Evolutionary conservation across 2,113 vertebrate genomes (phyloP).

Genomic region (Marcusenius ussheri): DNA sequence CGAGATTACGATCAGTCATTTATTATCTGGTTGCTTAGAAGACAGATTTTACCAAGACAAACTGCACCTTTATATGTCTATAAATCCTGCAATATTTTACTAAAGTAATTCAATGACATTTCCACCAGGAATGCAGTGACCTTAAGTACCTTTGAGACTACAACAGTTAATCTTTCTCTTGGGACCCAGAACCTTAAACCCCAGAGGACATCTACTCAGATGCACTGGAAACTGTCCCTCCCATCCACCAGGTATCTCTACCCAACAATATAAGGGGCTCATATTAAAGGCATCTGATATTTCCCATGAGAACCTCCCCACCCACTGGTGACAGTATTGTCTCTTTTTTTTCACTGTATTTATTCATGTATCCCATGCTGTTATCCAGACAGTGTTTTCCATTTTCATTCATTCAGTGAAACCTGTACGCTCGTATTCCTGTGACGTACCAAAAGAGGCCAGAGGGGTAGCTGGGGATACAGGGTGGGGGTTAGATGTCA

Average conservation of each 20-base stretch:
- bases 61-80: not conserved
- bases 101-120: not conserved
- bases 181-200: not conserved
- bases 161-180: not conserved
- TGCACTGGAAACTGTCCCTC: not conserved
- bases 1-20: not conserved
- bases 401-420: not conserved
- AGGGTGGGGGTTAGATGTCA: not conserved
- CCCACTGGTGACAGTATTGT: not conserved
- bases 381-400: not conserved
- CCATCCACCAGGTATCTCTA: not conserved
- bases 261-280: not conserved
- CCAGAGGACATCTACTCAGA: not conserved
- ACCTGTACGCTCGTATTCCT: not conserved
- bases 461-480: not conserved
- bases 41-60: not conserved
- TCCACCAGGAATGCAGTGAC: not conserved
- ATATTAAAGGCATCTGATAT: not conserved
- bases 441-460: not conserved
- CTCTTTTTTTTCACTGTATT: not conserved
- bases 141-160: not conserved
- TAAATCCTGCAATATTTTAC: slow-evolving; percentile 6
- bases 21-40: slow-evolving; percentile 7
- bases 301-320: not conserved
- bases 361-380: not conserved